Evolutionary conservation across 2,888 invertebrate genomes (phyloP).

Genomic region (Slavum lentiscoides): DNA sequence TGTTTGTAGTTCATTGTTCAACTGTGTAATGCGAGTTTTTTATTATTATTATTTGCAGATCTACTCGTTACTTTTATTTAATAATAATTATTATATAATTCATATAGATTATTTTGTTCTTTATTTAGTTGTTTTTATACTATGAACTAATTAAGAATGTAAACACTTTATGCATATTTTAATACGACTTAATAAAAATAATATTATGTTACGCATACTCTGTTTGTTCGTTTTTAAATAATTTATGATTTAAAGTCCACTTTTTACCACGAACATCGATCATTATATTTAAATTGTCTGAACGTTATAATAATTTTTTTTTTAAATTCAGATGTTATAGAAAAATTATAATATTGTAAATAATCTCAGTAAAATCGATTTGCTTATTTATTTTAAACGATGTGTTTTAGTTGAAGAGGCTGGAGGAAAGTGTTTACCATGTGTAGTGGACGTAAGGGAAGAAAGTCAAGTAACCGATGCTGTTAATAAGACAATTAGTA

Average conservation of each 20-base stretch:
- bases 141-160: neutral
- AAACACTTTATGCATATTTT: neutral
- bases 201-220: no score
- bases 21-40: neutral
- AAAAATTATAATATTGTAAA: neutral
- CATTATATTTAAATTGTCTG: no score
- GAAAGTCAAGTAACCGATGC: conserved; percentile 75
- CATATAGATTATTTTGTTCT: neutral
- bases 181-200: no score
- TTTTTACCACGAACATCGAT: no score
- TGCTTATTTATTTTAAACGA: neutral
- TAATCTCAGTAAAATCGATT: neutral
- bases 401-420: conserved; percentile 73
- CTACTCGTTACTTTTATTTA: no score
- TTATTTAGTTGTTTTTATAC: neutral
- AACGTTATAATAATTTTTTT: no score
- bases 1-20: conserved; percentile 9
- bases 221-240: no score
- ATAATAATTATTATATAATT: neutral
- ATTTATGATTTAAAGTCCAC: no score
- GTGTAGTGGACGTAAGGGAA: conserved; percentile 84
- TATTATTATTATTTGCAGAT: neutral
- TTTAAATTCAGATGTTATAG: no score
- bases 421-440: conserved; percentile 84
- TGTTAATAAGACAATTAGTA: conserved; percentile 73